Base-by-base conservation (phyloP, 2,113 vertebrate species). In the Mugil cephalus region DNA sequence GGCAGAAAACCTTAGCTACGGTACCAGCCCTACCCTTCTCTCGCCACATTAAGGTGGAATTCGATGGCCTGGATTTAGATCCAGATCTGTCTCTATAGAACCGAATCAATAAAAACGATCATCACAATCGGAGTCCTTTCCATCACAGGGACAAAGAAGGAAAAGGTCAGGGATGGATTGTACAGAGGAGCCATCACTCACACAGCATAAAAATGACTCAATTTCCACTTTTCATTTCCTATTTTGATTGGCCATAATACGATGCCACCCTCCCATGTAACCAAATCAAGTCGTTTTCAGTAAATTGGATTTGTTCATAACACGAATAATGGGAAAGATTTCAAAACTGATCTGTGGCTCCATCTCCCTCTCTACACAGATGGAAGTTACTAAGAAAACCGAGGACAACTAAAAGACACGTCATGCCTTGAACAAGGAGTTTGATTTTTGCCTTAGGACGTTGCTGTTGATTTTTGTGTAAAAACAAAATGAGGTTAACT, bases 211-310 rank as follows among this genome's bases (percentile, higher is more conserved):
- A 30, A 30, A 30, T 30, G 24, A 30, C 24, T 30, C 24, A 30
- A 30, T 74, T 76, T 76, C 69, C 66, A 61, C 60, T 71, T 65
- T 50, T 58, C 59, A 87, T 89, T 60, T 84, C 54, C 51, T 15
- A 4, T 69, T 34, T 53, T 55, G 62, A 17, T 58, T 42, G 40
- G n/a, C 42, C 36, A 34, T 72, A 73, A 69, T 48, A 66, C 52
- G 45, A 82, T 64, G 47, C 74, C 65, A 56, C 66, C 66, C 72
- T 35, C 78, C 68, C 82, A 60, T 74, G 56, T 88, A 87, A 86
- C 78, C 68, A 18, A 84, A 86, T 88, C 52, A 68, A 46, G 80
- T 80, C 62, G 78, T 86, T 73, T 30, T 63, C 69, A 47, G 38
- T 35, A 77, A 77, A 88, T 88, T 45, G 7, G 42, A 87, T 85